These are phyloP conservation scores for Sinhomidia bicolor DNA, from an alignment of 2,888 invertebrate species.

Conservation along the genomic window DNA sequence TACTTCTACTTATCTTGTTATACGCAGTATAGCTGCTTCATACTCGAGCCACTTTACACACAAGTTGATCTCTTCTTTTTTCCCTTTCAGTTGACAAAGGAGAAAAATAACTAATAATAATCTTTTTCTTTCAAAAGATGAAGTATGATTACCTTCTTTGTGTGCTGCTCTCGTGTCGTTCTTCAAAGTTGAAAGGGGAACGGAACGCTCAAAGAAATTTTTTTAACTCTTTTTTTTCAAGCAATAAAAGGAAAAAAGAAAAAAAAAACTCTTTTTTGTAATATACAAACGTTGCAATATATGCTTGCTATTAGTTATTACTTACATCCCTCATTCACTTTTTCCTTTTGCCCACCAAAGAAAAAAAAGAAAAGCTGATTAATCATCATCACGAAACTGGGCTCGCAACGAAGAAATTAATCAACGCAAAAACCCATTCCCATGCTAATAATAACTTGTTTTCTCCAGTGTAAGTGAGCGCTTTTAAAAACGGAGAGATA, in stretches of 20 bases:
- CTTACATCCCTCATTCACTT: not conserved
- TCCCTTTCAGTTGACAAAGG: not conserved
- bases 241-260: not conserved
- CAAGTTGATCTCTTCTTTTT: too few species aligned
- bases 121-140: not conserved
- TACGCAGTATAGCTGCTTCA: too few species aligned
- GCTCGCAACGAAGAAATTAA: not conserved
- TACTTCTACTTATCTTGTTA: too few species aligned
- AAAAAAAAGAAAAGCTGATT: constrained; percentile 1
- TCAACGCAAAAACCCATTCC: not conserved
- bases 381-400: not conserved
- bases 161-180: not conserved
- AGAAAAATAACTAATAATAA: not conserved
- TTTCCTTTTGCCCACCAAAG: not conserved
- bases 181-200: constrained; percentile 4
- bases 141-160: not conserved
- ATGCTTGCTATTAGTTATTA: not conserved
- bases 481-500: too few species aligned
- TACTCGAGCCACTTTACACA: not conserved
- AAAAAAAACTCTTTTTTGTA: too few species aligned
- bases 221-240: not conserved
- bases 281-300: too few species aligned
- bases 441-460: not conserved
- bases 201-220: not conserved
- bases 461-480: too few species aligned